Percentiles rank a stretch among this genome's conserved stretches.
Conservation (phyloP, 2,888 invertebrate species). For the Zaprionus lineosus region DNA sequence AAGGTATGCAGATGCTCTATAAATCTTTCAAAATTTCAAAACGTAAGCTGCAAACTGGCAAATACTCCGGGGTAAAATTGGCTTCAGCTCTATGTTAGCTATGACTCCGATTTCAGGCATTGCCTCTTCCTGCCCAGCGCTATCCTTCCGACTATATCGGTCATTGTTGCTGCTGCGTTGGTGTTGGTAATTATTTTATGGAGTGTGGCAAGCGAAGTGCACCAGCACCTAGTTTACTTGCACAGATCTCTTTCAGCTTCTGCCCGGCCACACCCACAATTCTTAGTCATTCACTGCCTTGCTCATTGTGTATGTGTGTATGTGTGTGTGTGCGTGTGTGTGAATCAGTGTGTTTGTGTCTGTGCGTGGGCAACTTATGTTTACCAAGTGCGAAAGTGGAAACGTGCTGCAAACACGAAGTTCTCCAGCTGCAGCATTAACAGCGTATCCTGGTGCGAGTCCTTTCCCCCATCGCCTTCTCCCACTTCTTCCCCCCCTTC, state of each 20-base stretch:
- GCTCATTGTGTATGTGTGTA: too few species aligned
- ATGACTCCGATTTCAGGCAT: conserved; percentile 18
- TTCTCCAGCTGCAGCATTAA: conserved; percentile 47
- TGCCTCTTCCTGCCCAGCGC: conserved; percentile 10
- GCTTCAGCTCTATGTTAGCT: conserved; percentile 9
- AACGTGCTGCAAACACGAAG: conserved; percentile 77
- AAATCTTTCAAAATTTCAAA: too few species aligned
- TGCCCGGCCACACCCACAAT: background rate
- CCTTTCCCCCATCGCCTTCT: background rate
- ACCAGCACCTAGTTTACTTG: conserved; percentile 12
- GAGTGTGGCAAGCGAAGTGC: conserved; percentile 49
- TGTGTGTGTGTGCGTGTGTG: too few species aligned
- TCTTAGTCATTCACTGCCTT: too few species aligned
- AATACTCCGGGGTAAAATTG: conserved; percentile 14
- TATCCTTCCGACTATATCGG: background rate
- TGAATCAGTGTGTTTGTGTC: conserved; percentile 15
- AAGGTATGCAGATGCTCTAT: too few species aligned
- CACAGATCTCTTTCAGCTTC: too few species aligned
- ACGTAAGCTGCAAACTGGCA: too few species aligned
- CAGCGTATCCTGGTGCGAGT: background rate
- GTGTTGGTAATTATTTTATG: conserved; percentile 76
- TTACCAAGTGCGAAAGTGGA: conserved; percentile 77
- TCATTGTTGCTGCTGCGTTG: conserved; percentile 20
- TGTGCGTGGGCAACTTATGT: conserved; percentile 73
- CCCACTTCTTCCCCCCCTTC: background rate